Conservation (phyloP, 1,140 invertebrate species). For the Zaprionus africanus region DNA sequence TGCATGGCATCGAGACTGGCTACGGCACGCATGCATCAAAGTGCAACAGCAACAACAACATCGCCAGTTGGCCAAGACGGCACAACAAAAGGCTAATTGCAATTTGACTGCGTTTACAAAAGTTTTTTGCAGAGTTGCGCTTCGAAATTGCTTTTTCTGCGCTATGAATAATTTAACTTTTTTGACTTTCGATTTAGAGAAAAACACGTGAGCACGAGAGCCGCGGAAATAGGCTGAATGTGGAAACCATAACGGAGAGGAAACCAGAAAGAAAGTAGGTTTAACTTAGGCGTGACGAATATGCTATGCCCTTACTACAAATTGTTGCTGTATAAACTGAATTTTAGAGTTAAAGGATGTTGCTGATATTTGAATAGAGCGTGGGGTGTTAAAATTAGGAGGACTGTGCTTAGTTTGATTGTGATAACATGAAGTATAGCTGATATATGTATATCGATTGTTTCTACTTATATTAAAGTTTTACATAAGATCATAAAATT, state of each 20-base stretch:
- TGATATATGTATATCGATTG: too few species aligned
- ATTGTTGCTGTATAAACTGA: neutral
- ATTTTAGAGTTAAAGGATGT: neutral
- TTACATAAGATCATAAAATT: too few species aligned
- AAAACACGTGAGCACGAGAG: slow-evolving; percentile 60
- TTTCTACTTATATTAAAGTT: too few species aligned
- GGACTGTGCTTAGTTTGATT: too few species aligned
- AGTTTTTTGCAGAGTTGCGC: slow-evolving; percentile 61
- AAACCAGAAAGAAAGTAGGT: neutral
- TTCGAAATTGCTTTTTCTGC: slow-evolving; percentile 76
- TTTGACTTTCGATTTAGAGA: slow-evolving; percentile 78
- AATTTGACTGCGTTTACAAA: slow-evolving; percentile 81
- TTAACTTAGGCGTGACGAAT: neutral
- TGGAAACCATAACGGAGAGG: neutral
- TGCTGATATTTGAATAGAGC: neutral
- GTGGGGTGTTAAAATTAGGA: too few species aligned
- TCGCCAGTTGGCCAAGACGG: slow-evolving; percentile 53
- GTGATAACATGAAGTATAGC: too few species aligned
- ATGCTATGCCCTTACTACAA: neutral
- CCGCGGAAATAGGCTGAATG: neutral
- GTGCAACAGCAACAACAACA: slow-evolving; percentile 41
- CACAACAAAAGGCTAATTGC: slow-evolving; percentile 81
- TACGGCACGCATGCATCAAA: slow-evolving; percentile 77
- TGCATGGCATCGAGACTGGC: slow-evolving; percentile 26
- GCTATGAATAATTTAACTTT: slow-evolving; percentile 82